phyloP scores from a whole-genome alignment of 2,113 vertebrate genomes.

The Neogobius melanostomus region DNA sequence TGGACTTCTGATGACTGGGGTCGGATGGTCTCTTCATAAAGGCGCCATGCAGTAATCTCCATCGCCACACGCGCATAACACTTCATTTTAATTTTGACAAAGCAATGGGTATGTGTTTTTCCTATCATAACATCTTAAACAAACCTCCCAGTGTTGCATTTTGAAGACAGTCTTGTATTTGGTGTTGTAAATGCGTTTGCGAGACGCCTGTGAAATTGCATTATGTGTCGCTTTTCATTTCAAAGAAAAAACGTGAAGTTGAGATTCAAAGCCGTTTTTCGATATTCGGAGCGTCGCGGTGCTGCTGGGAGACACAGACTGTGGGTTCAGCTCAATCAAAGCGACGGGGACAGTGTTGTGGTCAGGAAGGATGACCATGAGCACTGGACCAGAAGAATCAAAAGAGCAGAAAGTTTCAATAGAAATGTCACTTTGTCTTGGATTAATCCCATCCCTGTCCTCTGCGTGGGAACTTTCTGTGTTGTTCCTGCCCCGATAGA shows the following conservation, averaged over 20 bases:
- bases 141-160: constrained; percentile 5
- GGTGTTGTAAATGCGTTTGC: constrained; percentile 9
- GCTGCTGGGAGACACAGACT: constrained; percentile 22
- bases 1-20: neutral
- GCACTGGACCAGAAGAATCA: neutral
- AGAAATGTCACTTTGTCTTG: neutral
- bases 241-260: constrained; percentile 26
- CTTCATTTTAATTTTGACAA: constrained; percentile 1
- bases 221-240: constrained; percentile 29
- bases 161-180: constrained; percentile 2
- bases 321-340: constrained; percentile 9
- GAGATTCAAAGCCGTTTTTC: constrained; percentile 23
- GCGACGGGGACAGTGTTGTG: neutral
- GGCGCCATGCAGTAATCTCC: neutral
- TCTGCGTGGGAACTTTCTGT: too few species aligned
- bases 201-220: constrained; percentile 26
- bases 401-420: neutral
- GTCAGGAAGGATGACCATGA: neutral
- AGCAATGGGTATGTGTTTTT: neutral
- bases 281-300: constrained; percentile 9
- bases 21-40: neutral
- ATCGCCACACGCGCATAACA: neutral
- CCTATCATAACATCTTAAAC: constrained; percentile 2
- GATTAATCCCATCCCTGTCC: neutral
- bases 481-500: too few species aligned